phyloP scores from a whole-genome alignment of 2,797 vertebrate species.

The Ispidina picta region DNA sequence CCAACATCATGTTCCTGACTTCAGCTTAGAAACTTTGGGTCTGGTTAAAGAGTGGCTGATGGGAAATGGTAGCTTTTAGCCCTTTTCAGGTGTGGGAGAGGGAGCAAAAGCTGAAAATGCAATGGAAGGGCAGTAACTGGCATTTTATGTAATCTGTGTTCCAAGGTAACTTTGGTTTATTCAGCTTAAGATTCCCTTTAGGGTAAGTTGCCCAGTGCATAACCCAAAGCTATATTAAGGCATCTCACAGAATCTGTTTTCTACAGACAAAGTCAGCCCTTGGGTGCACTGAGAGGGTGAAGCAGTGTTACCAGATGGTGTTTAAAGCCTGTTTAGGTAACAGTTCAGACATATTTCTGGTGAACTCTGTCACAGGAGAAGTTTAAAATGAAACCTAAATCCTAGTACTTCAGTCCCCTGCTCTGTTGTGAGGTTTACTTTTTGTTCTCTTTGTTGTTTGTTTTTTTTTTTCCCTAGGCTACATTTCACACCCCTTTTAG shows the following conservation, averaged over 20 bases:
- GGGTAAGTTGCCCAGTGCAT: not conserved
- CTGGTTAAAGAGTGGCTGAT: not conserved
- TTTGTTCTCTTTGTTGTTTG: not conserved
- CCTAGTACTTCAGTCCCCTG: not conserved
- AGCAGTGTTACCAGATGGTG: not conserved
- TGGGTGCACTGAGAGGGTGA: not conserved
- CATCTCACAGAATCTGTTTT: not conserved
- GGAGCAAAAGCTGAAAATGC: not conserved
- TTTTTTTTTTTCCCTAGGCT: slow-evolving; percentile 75
- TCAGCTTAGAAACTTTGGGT: not conserved
- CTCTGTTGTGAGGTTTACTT: not conserved
- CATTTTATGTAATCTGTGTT: not conserved
- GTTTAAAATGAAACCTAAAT: not conserved
- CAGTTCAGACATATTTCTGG: not conserved
- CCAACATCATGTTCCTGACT: not conserved
- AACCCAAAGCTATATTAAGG: not conserved
- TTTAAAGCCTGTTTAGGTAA: not conserved
- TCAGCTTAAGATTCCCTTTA: not conserved
- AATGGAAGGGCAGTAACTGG: not conserved
- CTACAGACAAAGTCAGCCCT: not conserved
- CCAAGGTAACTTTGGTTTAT: not conserved
- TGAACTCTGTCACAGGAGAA: not conserved
- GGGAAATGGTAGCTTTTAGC: not conserved
- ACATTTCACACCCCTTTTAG: slow-evolving; percentile 92
- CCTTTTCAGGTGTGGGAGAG: not conserved